A percentile compares a stretch with the other conserved stretches of the same genome.
Evolutionary conservation across 2,888 invertebrate genomes (phyloP).

Genomic region (Uloborus plumipes): DNA sequence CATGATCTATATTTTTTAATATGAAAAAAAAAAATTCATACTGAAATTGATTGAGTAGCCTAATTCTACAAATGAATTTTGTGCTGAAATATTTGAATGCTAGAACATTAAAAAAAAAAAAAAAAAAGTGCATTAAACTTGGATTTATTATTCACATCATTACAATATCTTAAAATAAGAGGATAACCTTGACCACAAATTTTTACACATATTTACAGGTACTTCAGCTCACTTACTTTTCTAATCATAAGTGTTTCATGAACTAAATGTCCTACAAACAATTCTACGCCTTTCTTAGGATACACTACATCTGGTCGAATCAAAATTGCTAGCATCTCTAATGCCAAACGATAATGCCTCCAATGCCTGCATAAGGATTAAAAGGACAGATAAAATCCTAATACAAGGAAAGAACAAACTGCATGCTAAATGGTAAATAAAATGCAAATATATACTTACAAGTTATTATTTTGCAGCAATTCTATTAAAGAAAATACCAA

Average conservation of each 20-base stretch:
- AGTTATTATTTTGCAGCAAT: conserved; percentile 70
- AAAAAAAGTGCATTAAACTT: neutral
- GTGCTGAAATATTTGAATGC: neutral
- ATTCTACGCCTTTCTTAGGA: conserved; percentile 77
- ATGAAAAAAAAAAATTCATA: too few relatives aligned
- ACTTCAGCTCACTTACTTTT: conserved; percentile 72
- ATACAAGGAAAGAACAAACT: neutral
- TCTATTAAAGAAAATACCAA: conserved; percentile 69
- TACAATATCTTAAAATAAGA: too few relatives aligned
- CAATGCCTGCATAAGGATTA: conserved; percentile 76
- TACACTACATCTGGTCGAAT: conserved; percentile 81
- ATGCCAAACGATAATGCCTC: conserved; percentile 83
- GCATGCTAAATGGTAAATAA: neutral
- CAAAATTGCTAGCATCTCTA: conserved; percentile 80
- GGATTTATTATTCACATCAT: neutral
- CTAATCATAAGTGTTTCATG: conserved; percentile 86
- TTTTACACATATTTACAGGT: neutral
- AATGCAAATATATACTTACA: conserved; percentile 74
- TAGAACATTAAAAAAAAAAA: too few relatives aligned
- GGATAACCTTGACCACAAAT: too few relatives aligned
- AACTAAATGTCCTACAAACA: conserved; percentile 78
- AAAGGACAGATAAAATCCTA: neutral
- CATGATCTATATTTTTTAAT: too few relatives aligned
- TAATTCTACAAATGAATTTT: too few relatives aligned
- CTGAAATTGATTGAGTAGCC: too few relatives aligned